Evolutionary conservation across 37 sponge, comb jelly and placozoan genomes (phyloP), one percentile per base, ranked within the genome.

Genomic region (Aphrocallistes beatrix): DNA sequence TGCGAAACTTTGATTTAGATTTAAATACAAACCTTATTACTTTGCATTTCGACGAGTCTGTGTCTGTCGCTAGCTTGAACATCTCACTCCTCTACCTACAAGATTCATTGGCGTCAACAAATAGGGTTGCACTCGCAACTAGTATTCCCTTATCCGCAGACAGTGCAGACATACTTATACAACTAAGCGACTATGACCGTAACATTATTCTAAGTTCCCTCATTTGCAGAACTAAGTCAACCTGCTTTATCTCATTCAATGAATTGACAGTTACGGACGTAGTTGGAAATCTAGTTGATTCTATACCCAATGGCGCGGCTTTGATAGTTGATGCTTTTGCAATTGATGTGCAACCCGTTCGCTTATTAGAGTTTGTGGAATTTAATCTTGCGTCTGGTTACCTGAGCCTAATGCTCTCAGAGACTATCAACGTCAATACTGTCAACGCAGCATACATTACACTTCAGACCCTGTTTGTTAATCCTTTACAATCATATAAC

Each of bases 221-320:
- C 0, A 92, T 91, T 49, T 94, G 94, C 81, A 90, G 85, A 23
- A 38, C 1, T 32, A 36, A 0, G 34, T n/a, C 21, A 38, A 90
- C 91, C 51, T 94, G 94, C 82, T 91, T 50, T 69, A 38, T 94
- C 6, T 83, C 90, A 23, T 94, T 91, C 39, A 39, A 87, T 37
- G 50, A 48, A 38, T 37, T 23, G 0, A 51, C 88, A 21, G 88
- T 91, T 60, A 39, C 36, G 21, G 94, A 94, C 51, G 91, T 60
- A 23, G 75, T 69, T 38, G 88, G 69, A 1, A 87, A 87, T 83
- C 32, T 48, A 13, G 88, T 91, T 17, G 34, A 86, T 30, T 21
- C 83, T 0, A 51, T 88, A 0, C 51, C 86, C 51, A 81, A 38
- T 39, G 60, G 85, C 45, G 16, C 10, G 9, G 88, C 89, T 16